Evolutionary conservation across 2,113 vertebrate species (phyloP), one percentile per base, ranked within the genome.

Genomic region (Eudyptes chrysolophus): DNA sequence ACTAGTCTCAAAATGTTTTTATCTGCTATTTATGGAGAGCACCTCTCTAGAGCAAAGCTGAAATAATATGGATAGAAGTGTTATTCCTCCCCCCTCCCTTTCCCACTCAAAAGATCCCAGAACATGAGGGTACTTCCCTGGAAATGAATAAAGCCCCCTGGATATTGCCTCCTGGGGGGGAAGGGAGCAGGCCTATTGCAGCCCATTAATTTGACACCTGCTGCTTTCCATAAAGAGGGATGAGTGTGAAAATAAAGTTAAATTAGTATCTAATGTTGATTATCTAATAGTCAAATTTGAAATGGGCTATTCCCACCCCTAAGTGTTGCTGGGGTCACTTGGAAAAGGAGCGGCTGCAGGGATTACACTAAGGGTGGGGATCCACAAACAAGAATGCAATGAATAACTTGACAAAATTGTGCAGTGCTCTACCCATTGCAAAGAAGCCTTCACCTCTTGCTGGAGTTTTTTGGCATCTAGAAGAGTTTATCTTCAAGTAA

Each of bases 361-460:
- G 90, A 90, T 89, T 96, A 61, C 32, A 5, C 22, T 5, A 21
- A 88, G 80, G 72, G 74, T 69, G 91, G 86, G 58, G 76, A 84
- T 64, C 64, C 44, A 36, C 93, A 72, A 54, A 68, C 86, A 94
- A 60, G 81, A 92, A 92, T 92, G 80, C 57, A 75, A 4, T 69
- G 83, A 96, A 94, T 91, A 96, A 89, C 52, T 77, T 51, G 80
- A 85, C 52, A 79, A 77, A 92, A 62, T 30, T 51, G 32, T 51
- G 58, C 26, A 84, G 64, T 4, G 3, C 44, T 92, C 54, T 84
- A 20, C 26, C 79, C 65, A 0, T 40, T 81, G 92, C 93, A 88
- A 42, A 92, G 89, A 54, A 97, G 70, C 95, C 97, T 96, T 97
- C 96, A 97, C 92, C 87, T 97, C 92, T 97, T 89, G 84, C 89